phyloP scores from a whole-genome alignment of 1,140 invertebrate species.

The Anagrus nilaparvatae region DNA sequence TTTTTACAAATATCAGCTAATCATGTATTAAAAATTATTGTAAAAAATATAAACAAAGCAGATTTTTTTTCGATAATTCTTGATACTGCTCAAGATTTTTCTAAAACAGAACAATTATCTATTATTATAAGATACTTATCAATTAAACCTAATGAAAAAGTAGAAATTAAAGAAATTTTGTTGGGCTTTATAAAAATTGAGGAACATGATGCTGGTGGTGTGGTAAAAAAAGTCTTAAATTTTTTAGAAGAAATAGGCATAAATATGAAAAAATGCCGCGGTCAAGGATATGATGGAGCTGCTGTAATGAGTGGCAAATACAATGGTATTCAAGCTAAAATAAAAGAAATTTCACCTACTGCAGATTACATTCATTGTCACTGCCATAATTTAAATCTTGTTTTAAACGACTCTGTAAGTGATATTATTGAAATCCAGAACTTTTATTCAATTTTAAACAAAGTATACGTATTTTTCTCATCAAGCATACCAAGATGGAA shows the following conservation, averaged over 20 bases:
- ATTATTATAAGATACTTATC: slow-evolving; percentile 16
- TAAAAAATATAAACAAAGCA: slow-evolving; percentile 19
- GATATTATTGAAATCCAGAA: slow-evolving; percentile 18
- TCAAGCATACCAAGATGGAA: slow-evolving; percentile 15
- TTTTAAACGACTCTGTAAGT: slow-evolving; percentile 25
- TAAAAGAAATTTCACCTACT: slow-evolving; percentile 18
- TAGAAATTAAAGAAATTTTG: slow-evolving; percentile 18
- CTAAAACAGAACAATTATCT: slow-evolving; percentile 19
- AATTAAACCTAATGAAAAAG: slow-evolving; percentile 15
- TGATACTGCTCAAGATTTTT: slow-evolving; percentile 24
- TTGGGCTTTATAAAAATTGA: slow-evolving; percentile 19
- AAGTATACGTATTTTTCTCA: slow-evolving; percentile 23
- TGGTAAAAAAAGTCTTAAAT: slow-evolving; percentile 19
- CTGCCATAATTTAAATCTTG: slow-evolving; percentile 28
- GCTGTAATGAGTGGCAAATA: slow-evolving; percentile 26
- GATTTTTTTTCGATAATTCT: slow-evolving; percentile 24
- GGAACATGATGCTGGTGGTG: slow-evolving; percentile 16
- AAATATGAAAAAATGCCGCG: slow-evolving; percentile 14
- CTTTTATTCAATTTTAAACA: slow-evolving; percentile 16
- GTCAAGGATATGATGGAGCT: slow-evolving; percentile 26
- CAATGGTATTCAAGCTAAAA: slow-evolving; percentile 19
- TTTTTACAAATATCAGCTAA: slow-evolving; percentile 20
- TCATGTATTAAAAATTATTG: slow-evolving; percentile 12
- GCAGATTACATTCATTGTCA: slow-evolving; percentile 22
- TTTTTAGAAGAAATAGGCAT: slow-evolving; percentile 1